Evolutionary conservation across 2,113 vertebrate species (phyloP).

Genomic region (Phocoena sinus): DNA sequence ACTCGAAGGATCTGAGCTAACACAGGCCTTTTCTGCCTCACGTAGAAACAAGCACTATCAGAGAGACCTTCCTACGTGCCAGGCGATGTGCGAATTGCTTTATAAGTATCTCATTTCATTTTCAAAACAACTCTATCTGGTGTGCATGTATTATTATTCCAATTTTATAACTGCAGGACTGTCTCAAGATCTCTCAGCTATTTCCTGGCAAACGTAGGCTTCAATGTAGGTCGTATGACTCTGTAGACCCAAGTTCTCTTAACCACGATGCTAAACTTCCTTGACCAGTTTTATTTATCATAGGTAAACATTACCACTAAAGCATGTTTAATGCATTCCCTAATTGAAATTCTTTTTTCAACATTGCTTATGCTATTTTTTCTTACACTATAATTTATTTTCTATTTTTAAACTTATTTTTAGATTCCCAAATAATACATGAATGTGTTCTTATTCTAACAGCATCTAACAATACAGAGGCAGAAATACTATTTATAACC

Average conservation of each 20-base stretch:
- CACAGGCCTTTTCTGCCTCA: background rate
- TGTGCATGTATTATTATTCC: background rate
- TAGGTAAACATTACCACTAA: slow-evolving; percentile 5
- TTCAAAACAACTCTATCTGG: background rate
- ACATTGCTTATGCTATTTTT: slow-evolving; percentile 33
- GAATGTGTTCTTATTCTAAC: slow-evolving; percentile 11
- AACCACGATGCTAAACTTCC: background rate
- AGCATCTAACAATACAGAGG: slow-evolving; percentile 36
- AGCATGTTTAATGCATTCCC: background rate
- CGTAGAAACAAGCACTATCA: background rate
- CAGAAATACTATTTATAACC: slow-evolving; percentile 56
- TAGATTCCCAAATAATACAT: slow-evolving; percentile 51
- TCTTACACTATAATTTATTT: slow-evolving; percentile 61
- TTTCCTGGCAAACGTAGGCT: background rate
- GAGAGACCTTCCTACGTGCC: background rate
- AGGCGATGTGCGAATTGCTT: background rate
- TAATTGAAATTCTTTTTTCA: slow-evolving; percentile 35
- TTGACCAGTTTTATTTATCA: background rate
- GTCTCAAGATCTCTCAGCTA: background rate
- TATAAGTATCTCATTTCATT: background rate
- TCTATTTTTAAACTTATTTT: slow-evolving; percentile 67
- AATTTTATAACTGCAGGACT: background rate
- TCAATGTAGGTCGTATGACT: background rate
- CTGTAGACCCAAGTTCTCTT: background rate
- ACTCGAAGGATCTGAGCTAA: background rate